These are phyloP conservation scores for Oreochromis mossambicus DNA, from an alignment of 2,797 vertebrate genomes.

Conservation along the genomic window DNA sequence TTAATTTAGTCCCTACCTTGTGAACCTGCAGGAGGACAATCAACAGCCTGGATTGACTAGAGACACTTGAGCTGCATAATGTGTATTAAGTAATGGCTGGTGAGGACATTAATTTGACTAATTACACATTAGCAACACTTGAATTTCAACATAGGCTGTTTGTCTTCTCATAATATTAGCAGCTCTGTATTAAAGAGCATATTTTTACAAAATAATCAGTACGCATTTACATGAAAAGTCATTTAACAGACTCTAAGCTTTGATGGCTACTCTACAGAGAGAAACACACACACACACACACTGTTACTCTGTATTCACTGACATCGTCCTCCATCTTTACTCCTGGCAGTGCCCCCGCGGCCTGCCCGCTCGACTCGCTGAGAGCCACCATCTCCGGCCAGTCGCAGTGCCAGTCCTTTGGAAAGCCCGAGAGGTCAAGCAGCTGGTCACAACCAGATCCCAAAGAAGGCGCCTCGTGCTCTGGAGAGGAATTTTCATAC, in stretches of 20 bases:
- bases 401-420: conserved; percentile 84
- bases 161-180: background rate
- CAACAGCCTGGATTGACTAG: conserved; percentile 17
- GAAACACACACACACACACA: background rate
- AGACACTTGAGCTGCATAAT: conserved; percentile 29
- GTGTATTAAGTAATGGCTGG: conserved; percentile 18
- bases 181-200: background rate
- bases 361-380: conserved; percentile 76
- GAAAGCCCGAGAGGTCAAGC: conserved; percentile 83
- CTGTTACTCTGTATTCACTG: conserved; percentile 81
- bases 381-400: conserved; percentile 88
- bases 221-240: background rate
- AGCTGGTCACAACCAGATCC: conserved; percentile 81
- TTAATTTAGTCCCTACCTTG: background rate
- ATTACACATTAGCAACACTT: conserved; percentile 15
- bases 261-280: background rate
- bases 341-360: conserved; percentile 66
- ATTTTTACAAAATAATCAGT: background rate
- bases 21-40: conserved; percentile 7
- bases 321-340: conserved; percentile 90
- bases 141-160: background rate
- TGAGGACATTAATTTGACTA: conserved; percentile 19
- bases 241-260: background rate
- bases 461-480: conserved; percentile 82
- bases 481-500: conserved; percentile 84